Conservation (phyloP, 2,888 invertebrate species). For the Anorthoa munda region DNA sequence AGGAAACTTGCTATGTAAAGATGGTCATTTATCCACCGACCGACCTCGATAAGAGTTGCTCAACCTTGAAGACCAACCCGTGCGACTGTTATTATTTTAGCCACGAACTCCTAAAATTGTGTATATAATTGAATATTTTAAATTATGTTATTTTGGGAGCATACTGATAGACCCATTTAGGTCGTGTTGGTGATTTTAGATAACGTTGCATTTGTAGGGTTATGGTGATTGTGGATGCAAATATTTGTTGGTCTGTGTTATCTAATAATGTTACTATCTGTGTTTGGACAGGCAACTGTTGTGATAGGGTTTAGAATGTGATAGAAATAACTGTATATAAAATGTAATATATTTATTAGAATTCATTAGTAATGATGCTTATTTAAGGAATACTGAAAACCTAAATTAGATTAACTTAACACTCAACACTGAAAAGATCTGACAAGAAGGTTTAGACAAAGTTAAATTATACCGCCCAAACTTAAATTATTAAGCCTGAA, state of each 20-base stretch:
- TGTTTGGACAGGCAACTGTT: slow-evolving; percentile 17
- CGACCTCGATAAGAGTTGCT: too few species aligned
- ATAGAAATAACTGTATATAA: background rate
- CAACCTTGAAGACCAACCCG: too few species aligned
- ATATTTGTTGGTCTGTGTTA: slow-evolving; percentile 16
- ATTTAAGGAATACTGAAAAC: background rate
- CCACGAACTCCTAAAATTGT: too few species aligned
- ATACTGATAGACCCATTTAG: slow-evolving; percentile 16
- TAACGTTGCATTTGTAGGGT: slow-evolving; percentile 24
- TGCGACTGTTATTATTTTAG: too few species aligned
- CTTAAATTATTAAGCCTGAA: too few species aligned
- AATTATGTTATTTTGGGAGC: slow-evolving; percentile 36
- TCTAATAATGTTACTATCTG: slow-evolving; percentile 3
- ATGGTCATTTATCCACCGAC: too few species aligned
- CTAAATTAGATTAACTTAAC: too few species aligned
- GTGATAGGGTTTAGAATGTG: slow-evolving; percentile 1
- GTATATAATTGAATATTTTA: slow-evolving; percentile 41
- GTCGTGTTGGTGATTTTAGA: slow-evolving; percentile 18
- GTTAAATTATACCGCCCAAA: too few species aligned
- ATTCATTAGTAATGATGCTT: background rate
- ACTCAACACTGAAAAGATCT: too few species aligned
- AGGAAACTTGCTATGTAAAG: too few species aligned
- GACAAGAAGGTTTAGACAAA: too few species aligned
- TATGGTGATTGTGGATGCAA: slow-evolving; percentile 17
- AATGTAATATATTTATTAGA: slow-evolving; percentile 7